Conservation (phyloP, 2,888 invertebrate species). For the Nysson spinosus region DNA sequence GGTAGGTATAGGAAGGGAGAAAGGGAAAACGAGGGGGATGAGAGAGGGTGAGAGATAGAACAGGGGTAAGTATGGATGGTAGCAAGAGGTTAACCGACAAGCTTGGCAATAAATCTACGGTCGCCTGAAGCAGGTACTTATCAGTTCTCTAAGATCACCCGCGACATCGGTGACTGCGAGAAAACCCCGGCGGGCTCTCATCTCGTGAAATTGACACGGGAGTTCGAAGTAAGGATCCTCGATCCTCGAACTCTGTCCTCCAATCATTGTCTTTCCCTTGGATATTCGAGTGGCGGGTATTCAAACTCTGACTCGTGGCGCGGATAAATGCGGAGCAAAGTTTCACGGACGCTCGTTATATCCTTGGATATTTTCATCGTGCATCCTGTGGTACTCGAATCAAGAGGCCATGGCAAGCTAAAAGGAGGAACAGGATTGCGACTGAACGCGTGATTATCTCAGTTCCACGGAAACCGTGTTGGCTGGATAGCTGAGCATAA, state of each 20-base stretch:
- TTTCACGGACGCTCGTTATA: no score
- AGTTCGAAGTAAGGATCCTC: conserved; percentile 29
- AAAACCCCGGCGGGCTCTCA: conserved; percentile 61
- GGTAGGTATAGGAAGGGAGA: not conserved
- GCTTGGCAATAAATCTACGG: conserved; percentile 71
- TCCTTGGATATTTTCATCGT: no score
- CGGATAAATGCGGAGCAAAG: no score
- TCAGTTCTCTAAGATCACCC: conserved; percentile 64
- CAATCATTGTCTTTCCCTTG: not conserved
- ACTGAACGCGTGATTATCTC: conserved; percentile 37
- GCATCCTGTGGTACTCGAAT: no score
- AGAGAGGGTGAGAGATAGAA: conserved; percentile 5
- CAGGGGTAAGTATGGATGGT: conserved; percentile 11
- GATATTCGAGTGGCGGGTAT: no score
- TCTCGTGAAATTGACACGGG: conserved; percentile 57
- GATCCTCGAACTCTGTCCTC: conserved; percentile 15
- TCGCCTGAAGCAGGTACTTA: conserved; percentile 74
- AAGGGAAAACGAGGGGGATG: not conserved
- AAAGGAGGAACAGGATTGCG: conserved; percentile 6
- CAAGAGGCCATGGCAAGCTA: not conserved
- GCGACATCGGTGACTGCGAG: conserved; percentile 53
- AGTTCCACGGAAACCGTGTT: conserved; percentile 32
- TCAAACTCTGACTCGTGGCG: no score
- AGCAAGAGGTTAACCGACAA: conserved; percentile 52
- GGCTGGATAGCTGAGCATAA: conserved; percentile 34